Conservation (phyloP, 2,888 invertebrate species). For the Stenoptilia bipunctidactyla region DNA sequence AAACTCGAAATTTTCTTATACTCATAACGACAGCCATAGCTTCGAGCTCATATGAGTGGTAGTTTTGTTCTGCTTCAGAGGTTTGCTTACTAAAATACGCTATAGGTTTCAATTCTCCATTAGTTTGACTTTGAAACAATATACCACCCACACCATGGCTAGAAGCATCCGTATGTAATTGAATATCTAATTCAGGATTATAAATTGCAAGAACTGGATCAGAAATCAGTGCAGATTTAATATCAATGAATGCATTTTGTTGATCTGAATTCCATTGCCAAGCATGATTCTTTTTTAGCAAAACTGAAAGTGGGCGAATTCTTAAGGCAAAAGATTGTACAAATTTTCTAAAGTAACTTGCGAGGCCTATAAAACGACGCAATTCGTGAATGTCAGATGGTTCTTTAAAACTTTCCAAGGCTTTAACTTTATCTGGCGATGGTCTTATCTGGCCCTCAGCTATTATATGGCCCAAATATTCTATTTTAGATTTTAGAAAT, state of each 20-base stretch:
- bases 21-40: slow-evolving; percentile 12
- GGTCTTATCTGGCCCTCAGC: neutral
- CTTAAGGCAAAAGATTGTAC: neutral
- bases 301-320: neutral
- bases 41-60: slow-evolving; percentile 13
- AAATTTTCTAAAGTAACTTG: slow-evolving; percentile 1
- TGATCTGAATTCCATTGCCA: slow-evolving; percentile 1
- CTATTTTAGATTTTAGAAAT: slow-evolving; percentile 6
- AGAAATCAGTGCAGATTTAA: slow-evolving; percentile 2
- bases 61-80: slow-evolving; percentile 9
- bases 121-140: slow-evolving; percentile 9
- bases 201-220: slow-evolving; percentile 5
- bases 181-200: neutral
- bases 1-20: slow-evolving; percentile 11
- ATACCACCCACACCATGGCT: slow-evolving; percentile 5
- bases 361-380: slow-evolving; percentile 2
- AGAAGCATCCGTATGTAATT: neutral
- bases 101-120: slow-evolving; percentile 6
- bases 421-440: neutral
- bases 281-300: neutral
- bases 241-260: neutral
- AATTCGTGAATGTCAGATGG: slow-evolving; percentile 3
- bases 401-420: neutral
- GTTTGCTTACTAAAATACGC: slow-evolving; percentile 13
- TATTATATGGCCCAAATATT: slow-evolving; percentile 4